phyloP scores from a whole-genome alignment of 2,888 invertebrate genomes.

The Marronus borbonicus region DNA sequence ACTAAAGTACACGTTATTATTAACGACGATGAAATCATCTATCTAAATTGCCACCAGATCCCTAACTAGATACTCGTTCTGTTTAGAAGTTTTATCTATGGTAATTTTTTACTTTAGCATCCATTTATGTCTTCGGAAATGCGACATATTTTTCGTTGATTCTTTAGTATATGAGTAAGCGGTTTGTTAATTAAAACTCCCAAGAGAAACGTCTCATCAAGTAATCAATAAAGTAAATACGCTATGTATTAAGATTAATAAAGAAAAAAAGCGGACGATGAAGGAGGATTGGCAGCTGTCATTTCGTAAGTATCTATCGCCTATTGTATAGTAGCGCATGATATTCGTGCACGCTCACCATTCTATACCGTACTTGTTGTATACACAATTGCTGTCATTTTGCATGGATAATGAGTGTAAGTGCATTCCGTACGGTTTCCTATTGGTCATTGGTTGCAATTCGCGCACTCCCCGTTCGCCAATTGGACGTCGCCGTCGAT shows the following conservation, averaged over 20 bases:
- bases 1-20: no score
- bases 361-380: constrained; percentile 7
- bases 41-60: no score
- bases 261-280: constrained; percentile 16
- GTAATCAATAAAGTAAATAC: not conserved
- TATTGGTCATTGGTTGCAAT: constrained; percentile 54
- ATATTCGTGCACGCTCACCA: constrained; percentile 33
- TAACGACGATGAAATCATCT: no score
- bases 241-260: not conserved
- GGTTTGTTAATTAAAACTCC: no score
- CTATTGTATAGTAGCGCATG: constrained; percentile 18
- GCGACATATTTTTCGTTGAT: no score
- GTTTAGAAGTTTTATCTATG: no score
- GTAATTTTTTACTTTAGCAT: no score
- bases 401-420: constrained; percentile 54
- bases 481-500: constrained; percentile 55
- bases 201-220: not conserved
- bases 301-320: not conserved
- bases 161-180: no score
- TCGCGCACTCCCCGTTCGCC: constrained; percentile 54
- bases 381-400: constrained; percentile 49
- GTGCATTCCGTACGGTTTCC: constrained; percentile 54
- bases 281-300: constrained; percentile 8
- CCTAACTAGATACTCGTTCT: no score
- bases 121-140: no score